Evolutionary conservation across 2,113 vertebrate genomes (phyloP), one percentile per base, ranked within the genome.

Genomic region (Scytalopus superciliaris): DNA sequence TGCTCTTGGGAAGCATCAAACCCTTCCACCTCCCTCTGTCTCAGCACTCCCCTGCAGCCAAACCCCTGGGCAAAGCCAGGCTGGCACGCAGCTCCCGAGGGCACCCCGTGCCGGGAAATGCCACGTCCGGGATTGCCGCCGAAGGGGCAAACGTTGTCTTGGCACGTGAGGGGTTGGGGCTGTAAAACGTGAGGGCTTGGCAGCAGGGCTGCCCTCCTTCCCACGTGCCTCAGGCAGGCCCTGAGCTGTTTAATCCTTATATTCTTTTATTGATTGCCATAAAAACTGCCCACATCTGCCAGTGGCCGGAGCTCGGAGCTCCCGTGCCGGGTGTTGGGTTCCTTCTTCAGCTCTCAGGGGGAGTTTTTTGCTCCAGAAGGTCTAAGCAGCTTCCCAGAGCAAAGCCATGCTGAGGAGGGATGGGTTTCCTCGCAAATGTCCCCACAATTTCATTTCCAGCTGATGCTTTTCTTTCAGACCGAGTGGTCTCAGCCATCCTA

Each of bases 61-160:
- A 33, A 68, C 14, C 0, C 1, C 21, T 23, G 64, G 62, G 55
- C 72, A 22, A 12, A 62, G 55, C 49, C 27, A 44, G 33, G 63
- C 53, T 79, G 37, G 14, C 30, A 27, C 0, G 0, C 62, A 31
- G 40, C 72, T 45, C 5, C 44, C 2, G 5, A 37, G 72, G 33
- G 6, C 47, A 14, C 7, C 0, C 0, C 59, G 62, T 1, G 22
- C 60, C 24, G 31, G 82, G 78, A 85, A 82, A 63, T 50, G 50
- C 52, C 4, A 0, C 2, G n/a, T 10, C 31, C 35, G 35, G 10
- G 4, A 53, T 56, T 6, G 3, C 12, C 11, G 50, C 64, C 49
- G 31, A 53, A 88, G 62, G 57, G 66, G 45, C 78, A 90, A 94
- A 80, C 17, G 31, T 37, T 82, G 37, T 64, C 82, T 53, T 44